A percentile compares a stretch with the other conserved stretches of the same genome.
phyloP scores from a whole-genome alignment of 2,113 vertebrate species.

The Syrrhaptes paradoxus region DNA sequence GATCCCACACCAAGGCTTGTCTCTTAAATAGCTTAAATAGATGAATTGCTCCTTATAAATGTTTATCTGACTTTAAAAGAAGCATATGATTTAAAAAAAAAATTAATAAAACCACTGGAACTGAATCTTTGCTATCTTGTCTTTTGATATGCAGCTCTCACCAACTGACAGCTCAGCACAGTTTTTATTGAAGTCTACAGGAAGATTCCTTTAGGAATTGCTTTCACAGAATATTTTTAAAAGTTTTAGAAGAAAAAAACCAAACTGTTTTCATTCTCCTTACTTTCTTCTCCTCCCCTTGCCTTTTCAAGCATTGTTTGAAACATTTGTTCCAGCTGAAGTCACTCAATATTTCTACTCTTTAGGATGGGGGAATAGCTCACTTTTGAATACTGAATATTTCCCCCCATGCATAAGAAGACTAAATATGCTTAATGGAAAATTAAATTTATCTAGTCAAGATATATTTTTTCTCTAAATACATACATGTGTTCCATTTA shows the following conservation, averaged over 20 bases:
- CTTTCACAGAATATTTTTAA: not conserved
- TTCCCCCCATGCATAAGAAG: too few relatives aligned
- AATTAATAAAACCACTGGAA: not conserved
- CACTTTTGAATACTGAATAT: not conserved
- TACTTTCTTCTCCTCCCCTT: not conserved
- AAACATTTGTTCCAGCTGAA: not conserved
- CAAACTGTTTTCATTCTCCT: not conserved
- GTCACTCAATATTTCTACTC: not conserved
- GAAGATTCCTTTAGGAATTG: not conserved
- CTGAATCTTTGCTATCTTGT: not conserved
- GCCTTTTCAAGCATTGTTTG: not conserved
- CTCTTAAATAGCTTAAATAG: not conserved
- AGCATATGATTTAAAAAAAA: not conserved
- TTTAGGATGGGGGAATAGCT: not conserved
- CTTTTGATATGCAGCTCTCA: not conserved
- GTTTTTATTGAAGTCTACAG: not conserved
- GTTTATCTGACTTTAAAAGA: not conserved
- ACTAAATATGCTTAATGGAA: not conserved
- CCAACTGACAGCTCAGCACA: not conserved
- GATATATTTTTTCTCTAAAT: not conserved
- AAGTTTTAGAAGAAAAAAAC: not conserved
- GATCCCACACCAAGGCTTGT: not conserved
- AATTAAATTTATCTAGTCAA: not conserved
- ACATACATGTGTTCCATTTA: not conserved
- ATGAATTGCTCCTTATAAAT: not conserved